These are phyloP conservation scores for Hydrolagus affinis DNA, from an alignment of 2,113 vertebrate genomes.

Conservation along the genomic window DNA sequence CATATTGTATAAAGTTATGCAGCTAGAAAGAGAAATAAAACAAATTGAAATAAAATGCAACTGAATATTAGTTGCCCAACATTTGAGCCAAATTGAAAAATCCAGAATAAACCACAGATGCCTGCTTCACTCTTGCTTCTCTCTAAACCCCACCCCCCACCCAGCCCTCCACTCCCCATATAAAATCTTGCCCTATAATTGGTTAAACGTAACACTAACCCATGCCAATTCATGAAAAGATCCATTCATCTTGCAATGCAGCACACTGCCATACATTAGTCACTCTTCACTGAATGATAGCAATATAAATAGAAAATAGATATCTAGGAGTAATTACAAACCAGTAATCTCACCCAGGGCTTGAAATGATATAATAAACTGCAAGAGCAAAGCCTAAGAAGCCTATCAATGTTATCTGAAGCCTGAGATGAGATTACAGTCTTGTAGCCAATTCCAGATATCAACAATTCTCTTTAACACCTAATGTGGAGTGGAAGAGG, in stretches of 20 bases:
- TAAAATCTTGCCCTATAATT: too few species aligned
- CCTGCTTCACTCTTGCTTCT: too few species aligned
- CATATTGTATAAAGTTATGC: too few species aligned
- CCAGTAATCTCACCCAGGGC: neutral
- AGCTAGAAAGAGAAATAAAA: too few species aligned
- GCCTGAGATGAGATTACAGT: neutral
- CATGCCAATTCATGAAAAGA: neutral
- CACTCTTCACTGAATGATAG: neutral
- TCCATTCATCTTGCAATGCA: neutral
- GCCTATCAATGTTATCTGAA: neutral
- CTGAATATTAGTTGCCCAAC: too few species aligned
- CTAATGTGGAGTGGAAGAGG: neutral
- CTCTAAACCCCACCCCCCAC: too few species aligned
- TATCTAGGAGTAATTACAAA: neutral
- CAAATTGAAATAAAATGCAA: too few species aligned
- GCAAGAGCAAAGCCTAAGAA: neutral
- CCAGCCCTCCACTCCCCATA: too few species aligned
- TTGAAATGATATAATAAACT: constrained; percentile 1
- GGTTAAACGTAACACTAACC: neutral
- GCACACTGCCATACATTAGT: neutral
- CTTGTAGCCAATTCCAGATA: neutral
- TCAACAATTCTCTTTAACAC: neutral
- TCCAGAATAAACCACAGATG: too few species aligned
- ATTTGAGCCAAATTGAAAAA: too few species aligned
- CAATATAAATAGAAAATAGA: neutral